These are phyloP conservation scores for Chloroceryle aenea DNA, from an alignment of 2,113 vertebrate species.

Conservation along the genomic window DNA sequence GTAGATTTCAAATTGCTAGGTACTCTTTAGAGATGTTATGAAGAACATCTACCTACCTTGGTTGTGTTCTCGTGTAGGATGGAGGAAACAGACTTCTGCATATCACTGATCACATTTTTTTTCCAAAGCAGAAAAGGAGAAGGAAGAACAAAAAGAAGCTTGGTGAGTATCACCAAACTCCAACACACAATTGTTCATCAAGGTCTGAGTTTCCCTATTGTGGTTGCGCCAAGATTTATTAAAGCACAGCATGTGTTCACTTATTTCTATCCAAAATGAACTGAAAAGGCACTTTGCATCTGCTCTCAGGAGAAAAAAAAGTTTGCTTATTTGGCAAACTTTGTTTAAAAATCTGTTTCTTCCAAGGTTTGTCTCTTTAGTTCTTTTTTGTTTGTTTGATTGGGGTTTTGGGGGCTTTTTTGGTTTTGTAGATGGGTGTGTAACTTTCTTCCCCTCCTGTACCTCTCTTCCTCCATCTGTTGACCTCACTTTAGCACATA, in stretches of 20 bases:
- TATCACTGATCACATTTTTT: neutral
- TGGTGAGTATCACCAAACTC: conserved; percentile 37
- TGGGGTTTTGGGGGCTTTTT: neutral
- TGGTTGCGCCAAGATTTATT: conserved; percentile 72
- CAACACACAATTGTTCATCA: conserved; percentile 36
- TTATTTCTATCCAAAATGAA: conserved; percentile 70
- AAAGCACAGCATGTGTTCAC: conserved; percentile 73
- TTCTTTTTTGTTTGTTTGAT: conserved; percentile 24
- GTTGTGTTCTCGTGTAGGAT: neutral
- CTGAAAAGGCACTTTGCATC: conserved; percentile 77
- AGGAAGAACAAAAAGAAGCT: neutral
- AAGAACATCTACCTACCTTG: neutral
- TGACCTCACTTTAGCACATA: conserved; percentile 65
- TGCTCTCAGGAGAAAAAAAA: conserved; percentile 41
- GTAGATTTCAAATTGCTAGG: neutral
- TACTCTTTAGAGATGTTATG: too few relatives aligned
- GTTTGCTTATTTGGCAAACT: conserved; percentile 75
- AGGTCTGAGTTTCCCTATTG: conserved; percentile 52
- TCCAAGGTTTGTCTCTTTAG: conserved; percentile 56
- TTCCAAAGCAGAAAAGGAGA: neutral
- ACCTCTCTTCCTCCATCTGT: conserved; percentile 74
- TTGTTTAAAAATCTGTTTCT: conserved; percentile 79
- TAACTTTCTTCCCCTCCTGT: conserved; percentile 37
- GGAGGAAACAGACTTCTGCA: neutral
- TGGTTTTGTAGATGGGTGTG: neutral